Conservation (phyloP, 2,888 invertebrate genomes). For the Dendrolimus pini region DNA sequence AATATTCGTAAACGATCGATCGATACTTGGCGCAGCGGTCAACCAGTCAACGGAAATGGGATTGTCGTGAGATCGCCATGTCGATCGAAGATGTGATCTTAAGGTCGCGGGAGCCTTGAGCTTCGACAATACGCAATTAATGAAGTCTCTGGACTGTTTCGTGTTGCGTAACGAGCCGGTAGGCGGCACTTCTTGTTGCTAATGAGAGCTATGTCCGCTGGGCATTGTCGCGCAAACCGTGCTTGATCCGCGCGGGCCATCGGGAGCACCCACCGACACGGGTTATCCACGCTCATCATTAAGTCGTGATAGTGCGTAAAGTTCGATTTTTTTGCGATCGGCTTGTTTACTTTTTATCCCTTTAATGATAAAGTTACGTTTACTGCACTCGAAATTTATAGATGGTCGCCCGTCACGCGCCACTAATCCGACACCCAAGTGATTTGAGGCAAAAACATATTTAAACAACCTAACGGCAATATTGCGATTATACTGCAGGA, state of each 20-base stretch:
- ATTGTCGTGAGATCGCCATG: slow-evolving; percentile 40
- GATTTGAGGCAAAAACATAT: not conserved
- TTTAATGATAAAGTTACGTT: not conserved
- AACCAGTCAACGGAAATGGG: slow-evolving; percentile 35
- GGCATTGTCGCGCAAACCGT: slow-evolving; percentile 38
- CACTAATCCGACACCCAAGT: not conserved
- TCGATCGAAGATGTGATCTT: slow-evolving; percentile 47
- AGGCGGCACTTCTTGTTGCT: slow-evolving; percentile 50
- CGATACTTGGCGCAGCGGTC: slow-evolving; percentile 8
- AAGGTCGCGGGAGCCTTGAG: slow-evolving; percentile 34
- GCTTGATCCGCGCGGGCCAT: slow-evolving; percentile 27
- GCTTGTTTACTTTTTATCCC: not conserved
- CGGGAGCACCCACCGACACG: slow-evolving; percentile 23
- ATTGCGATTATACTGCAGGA: not conserved
- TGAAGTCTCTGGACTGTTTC: slow-evolving; percentile 34
- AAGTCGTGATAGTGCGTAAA: slow-evolving; percentile 19
- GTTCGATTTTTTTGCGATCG: not conserved
- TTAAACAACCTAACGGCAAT: not conserved
- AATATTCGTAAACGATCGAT: too few relatives aligned
- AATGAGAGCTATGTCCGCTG: slow-evolving; percentile 44
- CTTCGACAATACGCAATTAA: slow-evolving; percentile 64
- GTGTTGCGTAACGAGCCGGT: slow-evolving; percentile 48
- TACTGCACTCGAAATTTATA: not conserved
- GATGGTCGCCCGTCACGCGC: not conserved
- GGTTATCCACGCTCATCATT: slow-evolving; percentile 24